These are phyloP conservation scores for Pseudococcus jackbeardsleyi DNA, from an alignment of 2,888 invertebrate species.

Conservation along the genomic window DNA sequence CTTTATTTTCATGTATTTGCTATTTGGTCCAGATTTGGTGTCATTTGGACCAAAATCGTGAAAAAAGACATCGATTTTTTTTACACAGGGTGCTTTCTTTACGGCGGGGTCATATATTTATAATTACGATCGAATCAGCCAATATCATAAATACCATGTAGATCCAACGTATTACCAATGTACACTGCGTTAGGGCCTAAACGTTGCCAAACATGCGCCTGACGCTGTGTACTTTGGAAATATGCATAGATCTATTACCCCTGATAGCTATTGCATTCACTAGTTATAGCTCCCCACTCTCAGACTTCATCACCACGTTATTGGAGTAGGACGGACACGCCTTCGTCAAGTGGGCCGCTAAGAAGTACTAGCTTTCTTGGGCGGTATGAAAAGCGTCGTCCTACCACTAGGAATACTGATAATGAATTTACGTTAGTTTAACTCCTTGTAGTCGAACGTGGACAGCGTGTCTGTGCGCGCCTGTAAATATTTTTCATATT, in stretches of 20 bases:
- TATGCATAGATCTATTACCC: no score
- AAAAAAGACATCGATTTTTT: no score
- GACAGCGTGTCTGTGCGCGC: conserved; percentile 10
- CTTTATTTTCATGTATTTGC: no score
- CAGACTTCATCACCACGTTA: neutral
- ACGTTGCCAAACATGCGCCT: no score
- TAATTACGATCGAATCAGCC: conserved; percentile 13
- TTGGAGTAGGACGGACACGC: conserved; percentile 32
- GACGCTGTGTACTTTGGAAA: no score
- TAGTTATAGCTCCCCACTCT: neutral
- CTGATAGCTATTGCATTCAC: conserved; percentile 25
- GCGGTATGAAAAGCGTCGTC: neutral
- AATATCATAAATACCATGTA: neutral
- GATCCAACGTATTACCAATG: no score
- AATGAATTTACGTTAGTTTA: conserved; percentile 10
- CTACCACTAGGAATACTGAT: conserved; percentile 10
- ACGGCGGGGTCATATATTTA: no score
- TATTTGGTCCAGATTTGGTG: no score
- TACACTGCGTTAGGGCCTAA: no score
- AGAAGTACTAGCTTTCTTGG: conserved; percentile 3
- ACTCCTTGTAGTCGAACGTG: conserved; percentile 10
- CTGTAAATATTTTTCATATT: conserved; percentile 10
- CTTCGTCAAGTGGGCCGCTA: neutral
- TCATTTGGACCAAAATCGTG: no score
- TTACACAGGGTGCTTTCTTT: no score